Evolutionary conservation across 2,888 invertebrate species (phyloP).

Genomic region (Antheraea assamensis): DNA sequence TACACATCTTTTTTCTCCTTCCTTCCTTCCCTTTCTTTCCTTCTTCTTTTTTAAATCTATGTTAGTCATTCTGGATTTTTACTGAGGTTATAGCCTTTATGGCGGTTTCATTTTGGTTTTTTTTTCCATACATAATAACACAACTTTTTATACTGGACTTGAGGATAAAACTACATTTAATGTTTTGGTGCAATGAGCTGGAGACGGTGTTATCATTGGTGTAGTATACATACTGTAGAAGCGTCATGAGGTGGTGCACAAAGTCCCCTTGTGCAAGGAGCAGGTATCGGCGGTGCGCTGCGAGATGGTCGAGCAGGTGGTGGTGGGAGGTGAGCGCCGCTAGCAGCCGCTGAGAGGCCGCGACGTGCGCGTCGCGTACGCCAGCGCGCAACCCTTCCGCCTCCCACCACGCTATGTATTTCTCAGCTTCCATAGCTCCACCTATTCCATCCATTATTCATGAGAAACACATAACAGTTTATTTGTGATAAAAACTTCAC

Average conservation of each 20-base stretch:
- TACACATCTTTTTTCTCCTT: no score
- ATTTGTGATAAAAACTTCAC: no score
- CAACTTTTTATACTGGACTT: no score
- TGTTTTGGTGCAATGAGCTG: no score
- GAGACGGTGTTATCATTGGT: not conserved
- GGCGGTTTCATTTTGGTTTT: no score
- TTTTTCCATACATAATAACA: no score
- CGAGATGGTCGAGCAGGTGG: constrained; percentile 94
- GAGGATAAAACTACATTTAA: no score
- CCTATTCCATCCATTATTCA: not conserved
- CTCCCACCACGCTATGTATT: constrained; percentile 65
- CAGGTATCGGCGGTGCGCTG: constrained; percentile 94
- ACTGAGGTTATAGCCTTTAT: no score
- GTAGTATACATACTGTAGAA: constrained; percentile 87
- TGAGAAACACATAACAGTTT: not conserved
- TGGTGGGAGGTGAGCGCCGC: constrained; percentile 93
- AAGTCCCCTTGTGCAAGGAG: constrained; percentile 98
- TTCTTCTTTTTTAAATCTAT: no score
- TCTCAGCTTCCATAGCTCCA: constrained; percentile 6
- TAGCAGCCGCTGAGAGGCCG: constrained; percentile 92
- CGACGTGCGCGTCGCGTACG: constrained; percentile 92
- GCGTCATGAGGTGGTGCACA: constrained; percentile 95
- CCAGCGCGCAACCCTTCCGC: constrained; percentile 87
- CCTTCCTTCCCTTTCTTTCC: no score
- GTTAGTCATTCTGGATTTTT: no score